Evolutionary conservation across 2,888 invertebrate genomes (phyloP).

Genomic region (Cinara cedri): DNA sequence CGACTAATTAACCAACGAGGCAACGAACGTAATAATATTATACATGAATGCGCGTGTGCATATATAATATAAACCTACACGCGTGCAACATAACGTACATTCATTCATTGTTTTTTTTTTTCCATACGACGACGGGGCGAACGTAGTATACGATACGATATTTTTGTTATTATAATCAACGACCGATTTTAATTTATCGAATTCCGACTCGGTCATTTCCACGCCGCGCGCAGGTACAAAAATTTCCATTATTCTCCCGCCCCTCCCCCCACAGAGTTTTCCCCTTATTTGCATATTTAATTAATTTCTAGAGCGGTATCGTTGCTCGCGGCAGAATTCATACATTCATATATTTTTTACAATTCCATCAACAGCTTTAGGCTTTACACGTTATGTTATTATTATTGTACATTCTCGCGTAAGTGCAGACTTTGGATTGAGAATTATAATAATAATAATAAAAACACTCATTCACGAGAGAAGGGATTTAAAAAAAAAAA

Average conservation of each 20-base stretch:
- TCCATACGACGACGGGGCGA: neutral
- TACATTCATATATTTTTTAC: neutral
- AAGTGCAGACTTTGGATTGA: too few species aligned
- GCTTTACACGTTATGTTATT: neutral
- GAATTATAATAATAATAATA: too few species aligned
- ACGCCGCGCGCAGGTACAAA: neutral
- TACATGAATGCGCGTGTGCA: too few species aligned
- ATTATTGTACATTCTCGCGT: too few species aligned
- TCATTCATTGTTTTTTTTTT: conserved; percentile 26
- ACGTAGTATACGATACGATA: neutral
- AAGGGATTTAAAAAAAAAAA: too few species aligned
- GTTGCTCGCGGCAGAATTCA: neutral
- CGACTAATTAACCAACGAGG: conserved; percentile 27
- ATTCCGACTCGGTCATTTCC: neutral
- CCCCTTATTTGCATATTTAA: conserved; percentile 16
- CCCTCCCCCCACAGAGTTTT: neutral
- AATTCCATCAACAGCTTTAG: neutral
- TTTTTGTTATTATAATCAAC: neutral
- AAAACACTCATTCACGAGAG: too few species aligned
- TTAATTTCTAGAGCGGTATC: neutral
- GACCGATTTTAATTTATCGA: neutral
- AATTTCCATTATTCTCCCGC: neutral
- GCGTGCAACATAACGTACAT: neutral
- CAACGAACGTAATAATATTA: neutral
- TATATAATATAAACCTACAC: too few species aligned